Percentiles rank a stretch among this genome's conserved stretches.
These are phyloP conservation scores for Neogale vison DNA, from an alignment of 2,113 vertebrate genomes.

Conservation along the genomic window DNA sequence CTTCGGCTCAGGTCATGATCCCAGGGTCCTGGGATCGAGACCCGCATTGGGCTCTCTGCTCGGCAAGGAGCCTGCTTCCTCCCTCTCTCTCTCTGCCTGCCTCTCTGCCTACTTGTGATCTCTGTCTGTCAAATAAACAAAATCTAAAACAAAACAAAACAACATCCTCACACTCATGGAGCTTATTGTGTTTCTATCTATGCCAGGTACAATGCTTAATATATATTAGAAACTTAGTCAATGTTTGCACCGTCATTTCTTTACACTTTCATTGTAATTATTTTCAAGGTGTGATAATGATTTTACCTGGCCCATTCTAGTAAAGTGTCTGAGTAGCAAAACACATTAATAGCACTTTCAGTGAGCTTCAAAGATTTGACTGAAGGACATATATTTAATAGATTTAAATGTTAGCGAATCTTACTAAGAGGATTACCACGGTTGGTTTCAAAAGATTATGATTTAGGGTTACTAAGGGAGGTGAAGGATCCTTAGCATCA, in stretches of 20 bases:
- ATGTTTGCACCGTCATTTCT: background rate
- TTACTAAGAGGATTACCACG: conserved; percentile 8
- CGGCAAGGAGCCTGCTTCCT: no score
- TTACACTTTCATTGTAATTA: background rate
- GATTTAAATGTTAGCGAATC: conserved; percentile 37
- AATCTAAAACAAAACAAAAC: background rate
- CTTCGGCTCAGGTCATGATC: no score
- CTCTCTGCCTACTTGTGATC: no score
- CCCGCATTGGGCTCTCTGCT: no score
- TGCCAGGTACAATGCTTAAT: background rate
- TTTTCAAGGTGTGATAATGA: background rate
- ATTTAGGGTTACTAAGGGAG: background rate
- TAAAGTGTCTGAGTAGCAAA: conserved; percentile 8
- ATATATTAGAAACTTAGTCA: conserved; percentile 11
- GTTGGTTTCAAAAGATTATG: conserved; percentile 13
- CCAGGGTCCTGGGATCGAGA: no score
- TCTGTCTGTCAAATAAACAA: no score
- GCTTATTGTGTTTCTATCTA: background rate
- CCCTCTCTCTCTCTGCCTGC: no score
- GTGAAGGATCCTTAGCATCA: background rate
- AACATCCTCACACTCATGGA: background rate
- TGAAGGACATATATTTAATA: conserved; percentile 36
- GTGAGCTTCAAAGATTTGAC: background rate
- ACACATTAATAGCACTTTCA: conserved; percentile 40
- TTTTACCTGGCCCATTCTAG: background rate